Base-by-base conservation (phyloP, 2,888 invertebrate species). In the Hymenopus coronatus region DNA sequence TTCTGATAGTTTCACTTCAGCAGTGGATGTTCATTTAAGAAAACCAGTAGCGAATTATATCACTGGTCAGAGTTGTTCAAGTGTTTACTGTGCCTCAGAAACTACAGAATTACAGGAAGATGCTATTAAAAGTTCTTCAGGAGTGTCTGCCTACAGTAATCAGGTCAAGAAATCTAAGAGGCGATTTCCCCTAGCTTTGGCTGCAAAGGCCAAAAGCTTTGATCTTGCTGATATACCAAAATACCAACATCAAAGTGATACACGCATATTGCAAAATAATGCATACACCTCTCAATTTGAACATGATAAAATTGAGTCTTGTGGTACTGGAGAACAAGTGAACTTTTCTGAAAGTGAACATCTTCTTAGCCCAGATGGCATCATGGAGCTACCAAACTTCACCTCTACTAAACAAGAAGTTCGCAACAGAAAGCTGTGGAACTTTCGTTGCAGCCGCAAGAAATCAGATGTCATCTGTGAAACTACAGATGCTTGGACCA, bases 401-500 rank as follows among this genome's bases (percentile, higher is more conserved):
- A 27, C 46, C 40, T 83, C 88, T 12, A 27, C 54, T 20, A 70
- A 70, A 25, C 54, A 70, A 70, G 54, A 70, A 70, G 20, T 70
- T 25, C 54, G 33, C 70, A 88, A 54, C 81, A 88, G 85, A 84
- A 90, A 88, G 81, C 84, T 88, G 70, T 89, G 89, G 90, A 85
- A 84, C 82, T 88, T 89, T 88, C 82, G 70, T 81, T 88, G 89
- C 28, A 82, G 88, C 28, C 87, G 84, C 28, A 82, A 85, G 87
- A 89, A 89, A 83, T 40, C 87, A 3, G 88, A 90, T 85, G 87
- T 96, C 90, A 95, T 96, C 91, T 94, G 94, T 88, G 94, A 94
- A 92, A 96, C 96, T 14, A 96, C 96, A 87, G 96, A 96, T 91
- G 93, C 94, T 83, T 96, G 96, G 96, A 93, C 92, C 89, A 92